Evolutionary conservation across 2,888 invertebrate genomes (phyloP).

Genomic region (Cryptophagus acutangulus): DNA sequence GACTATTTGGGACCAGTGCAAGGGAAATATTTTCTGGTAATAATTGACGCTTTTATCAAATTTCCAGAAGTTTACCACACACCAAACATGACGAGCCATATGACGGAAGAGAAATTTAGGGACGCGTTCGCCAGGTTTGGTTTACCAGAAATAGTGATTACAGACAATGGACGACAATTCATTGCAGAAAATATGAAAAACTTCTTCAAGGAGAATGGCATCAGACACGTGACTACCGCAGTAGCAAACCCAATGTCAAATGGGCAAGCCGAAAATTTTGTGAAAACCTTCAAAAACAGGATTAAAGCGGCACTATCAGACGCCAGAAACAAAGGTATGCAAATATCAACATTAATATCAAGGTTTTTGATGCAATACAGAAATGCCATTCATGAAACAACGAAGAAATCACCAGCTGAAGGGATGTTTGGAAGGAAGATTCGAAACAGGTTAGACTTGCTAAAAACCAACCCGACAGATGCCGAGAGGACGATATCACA

Average conservation of each 20-base stretch:
- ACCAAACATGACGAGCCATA: neutral
- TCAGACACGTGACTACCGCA: slow-evolving; percentile 8
- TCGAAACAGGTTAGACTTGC: slow-evolving; percentile 9
- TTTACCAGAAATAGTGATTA: slow-evolving; percentile 9
- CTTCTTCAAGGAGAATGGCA: slow-evolving; percentile 16
- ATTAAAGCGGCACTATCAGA: slow-evolving; percentile 14
- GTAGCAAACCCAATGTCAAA: slow-evolving; percentile 6
- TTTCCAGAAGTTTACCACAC: slow-evolving; percentile 3
- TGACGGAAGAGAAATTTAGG: slow-evolving; percentile 2
- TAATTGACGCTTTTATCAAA: slow-evolving; percentile 10
- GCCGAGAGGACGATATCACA: neutral
- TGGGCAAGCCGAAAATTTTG: slow-evolving; percentile 14
- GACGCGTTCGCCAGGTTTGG: slow-evolving; percentile 8
- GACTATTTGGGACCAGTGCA: too few relatives aligned
- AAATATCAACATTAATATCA: slow-evolving; percentile 8
- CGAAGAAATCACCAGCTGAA: slow-evolving; percentile 16
- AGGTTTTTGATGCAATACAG: slow-evolving; percentile 12
- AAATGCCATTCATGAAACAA: slow-evolving; percentile 10
- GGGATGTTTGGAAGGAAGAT: slow-evolving; percentile 11
- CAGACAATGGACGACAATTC: slow-evolving; percentile 14
- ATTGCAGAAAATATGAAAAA: neutral
- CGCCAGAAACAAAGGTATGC: slow-evolving; percentile 7
- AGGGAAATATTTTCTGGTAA: slow-evolving; percentile 9
- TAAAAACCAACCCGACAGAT: neutral
- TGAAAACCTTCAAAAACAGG: slow-evolving; percentile 10